Base-by-base conservation (phyloP, 92 coral and sea anemone species). In the Meandrina meandrites region DNA sequence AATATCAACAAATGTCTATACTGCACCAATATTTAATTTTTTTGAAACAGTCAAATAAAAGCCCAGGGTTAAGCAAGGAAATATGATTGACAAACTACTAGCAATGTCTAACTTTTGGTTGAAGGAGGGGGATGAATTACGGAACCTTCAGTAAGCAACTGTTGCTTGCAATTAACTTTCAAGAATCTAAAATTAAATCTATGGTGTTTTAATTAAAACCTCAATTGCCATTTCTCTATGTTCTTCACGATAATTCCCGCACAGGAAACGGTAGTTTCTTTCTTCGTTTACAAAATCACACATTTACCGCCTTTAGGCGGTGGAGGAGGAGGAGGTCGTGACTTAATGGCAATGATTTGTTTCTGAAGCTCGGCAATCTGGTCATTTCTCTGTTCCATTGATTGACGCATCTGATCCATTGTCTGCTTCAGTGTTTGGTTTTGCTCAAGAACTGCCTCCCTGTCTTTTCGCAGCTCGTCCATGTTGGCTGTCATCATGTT, bases 401-500 rank as follows among this genome's bases (percentile, higher is more conserved):
- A 48, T 62, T 73, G 37, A 31, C 77, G 75, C 93, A 92, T 92
- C 66, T 34, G 80, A 24, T 40, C 69, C 40, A 91, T 56, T n/a
- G 93, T 34, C 68, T 54, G 54, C 51, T 88, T 67, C 24, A 91
- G 78, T 8, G 93, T 83, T 32, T 83, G 83, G 64, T 91, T 91
- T 40, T 91, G 93, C 27, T 84, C 32, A 10, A 81, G 21, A 77
- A 91, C 60, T 9, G 88, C 90, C 66, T 91, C 92, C 56, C 92
- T 51, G 34, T 88, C 94, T 18, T 76, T 53, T 79, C 76, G 78
- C 71, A 91, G 40, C 81, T 89, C 90, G 19, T 89, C 76, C 90
- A 88, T 88, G 92, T 91, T 91, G 16, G 94, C 92, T 13, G 75
- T 64, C 85, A 91, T 79, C 94, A 91, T 89, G 81, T 91, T 89